Base-by-base conservation (phyloP, 2,888 invertebrate species). In the Phorcus lineatus region DNA sequence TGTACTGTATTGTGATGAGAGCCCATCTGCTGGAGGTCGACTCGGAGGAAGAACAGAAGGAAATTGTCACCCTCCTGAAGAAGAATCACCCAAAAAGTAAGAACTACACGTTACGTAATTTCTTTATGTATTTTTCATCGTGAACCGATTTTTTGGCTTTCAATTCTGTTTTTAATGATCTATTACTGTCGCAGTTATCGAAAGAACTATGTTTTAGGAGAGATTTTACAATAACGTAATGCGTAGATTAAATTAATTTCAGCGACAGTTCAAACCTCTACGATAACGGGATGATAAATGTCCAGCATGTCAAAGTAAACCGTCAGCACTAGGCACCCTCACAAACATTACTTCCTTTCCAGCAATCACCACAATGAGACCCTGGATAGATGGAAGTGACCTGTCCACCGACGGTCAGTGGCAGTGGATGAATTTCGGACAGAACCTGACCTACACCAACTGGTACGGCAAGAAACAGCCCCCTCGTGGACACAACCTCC, bases 1-100 rank as follows among this genome's bases (percentile, higher is more conserved):
- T 70, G 70, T 36, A 40, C 70, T 70, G 70, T 36, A 36, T n/a
- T 19, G 70, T 36, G 40, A 70, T 70, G 70, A 70, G 70, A 24
- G 31, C 70, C 17, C 70, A 70, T 40, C 70, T 70, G 3, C 11
- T 70, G 17, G 70, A 70, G 19, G 36, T 70, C 40, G 36, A 70
- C 70, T 70, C 70, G 3, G 31, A 36, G 4, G 70, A 36, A 11
- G 70, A 70, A 70, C 70, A 70, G 40, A 70, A 19, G 17, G 70
- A 70, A 7, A 4, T 70, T 9, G 70, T 19, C 19, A 40, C 16
- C 11, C 36, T 70, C 19, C 40, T 70, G 0, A 19, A 19, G 11
- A 0, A 24, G 13, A 62, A 62, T 13, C 28, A 62, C 22, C 13
- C 62, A 11, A 47, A 47, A 47, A 47, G 47, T 47, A 47, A 47